Conservation (phyloP, 2,113 vertebrate species). For the Stigmatopora nigra region DNA sequence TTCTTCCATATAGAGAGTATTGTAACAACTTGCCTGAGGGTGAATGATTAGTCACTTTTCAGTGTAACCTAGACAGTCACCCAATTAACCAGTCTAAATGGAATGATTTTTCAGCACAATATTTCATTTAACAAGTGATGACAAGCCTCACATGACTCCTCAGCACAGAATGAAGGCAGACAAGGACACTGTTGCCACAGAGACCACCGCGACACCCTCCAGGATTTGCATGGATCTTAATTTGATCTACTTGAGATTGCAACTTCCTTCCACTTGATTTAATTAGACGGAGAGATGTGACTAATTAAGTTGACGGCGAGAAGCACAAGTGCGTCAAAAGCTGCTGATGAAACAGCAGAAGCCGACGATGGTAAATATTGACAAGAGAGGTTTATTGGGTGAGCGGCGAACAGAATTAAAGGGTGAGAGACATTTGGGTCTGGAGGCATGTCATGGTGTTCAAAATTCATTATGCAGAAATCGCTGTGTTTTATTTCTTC, state of each 20-base stretch:
- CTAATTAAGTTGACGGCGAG: constrained; percentile 73
- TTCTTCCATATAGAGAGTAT: neutral
- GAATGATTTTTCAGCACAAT: constrained; percentile 62
- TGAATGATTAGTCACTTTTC: constrained; percentile 60
- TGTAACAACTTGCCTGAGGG: constrained; percentile 2
- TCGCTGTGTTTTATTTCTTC: neutral
- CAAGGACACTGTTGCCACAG: constrained; percentile 56
- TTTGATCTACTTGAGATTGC: constrained; percentile 77
- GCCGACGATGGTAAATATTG: constrained; percentile 67
- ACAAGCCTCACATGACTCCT: constrained; percentile 46
- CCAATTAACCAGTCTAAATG: constrained; percentile 62
- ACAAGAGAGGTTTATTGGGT: constrained; percentile 55
- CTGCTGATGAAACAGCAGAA: constrained; percentile 35
- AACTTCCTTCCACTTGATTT: constrained; percentile 74
- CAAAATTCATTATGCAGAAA: constrained; percentile 17
- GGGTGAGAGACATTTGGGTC: constrained; percentile 23
- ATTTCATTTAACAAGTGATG: constrained; percentile 64
- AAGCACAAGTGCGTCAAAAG: constrained; percentile 47
- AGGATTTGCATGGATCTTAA: constrained; percentile 71
- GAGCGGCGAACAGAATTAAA: constrained; percentile 26
- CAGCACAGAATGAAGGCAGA: constrained; percentile 46
- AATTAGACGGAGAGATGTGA: constrained; percentile 74
- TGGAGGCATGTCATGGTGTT: constrained; percentile 21
- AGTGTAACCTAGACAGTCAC: constrained; percentile 53
- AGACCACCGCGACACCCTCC: constrained; percentile 57